phyloP scores from a whole-genome alignment of 1,140 invertebrate genomes.

The Drosophila carrolli region DNA sequence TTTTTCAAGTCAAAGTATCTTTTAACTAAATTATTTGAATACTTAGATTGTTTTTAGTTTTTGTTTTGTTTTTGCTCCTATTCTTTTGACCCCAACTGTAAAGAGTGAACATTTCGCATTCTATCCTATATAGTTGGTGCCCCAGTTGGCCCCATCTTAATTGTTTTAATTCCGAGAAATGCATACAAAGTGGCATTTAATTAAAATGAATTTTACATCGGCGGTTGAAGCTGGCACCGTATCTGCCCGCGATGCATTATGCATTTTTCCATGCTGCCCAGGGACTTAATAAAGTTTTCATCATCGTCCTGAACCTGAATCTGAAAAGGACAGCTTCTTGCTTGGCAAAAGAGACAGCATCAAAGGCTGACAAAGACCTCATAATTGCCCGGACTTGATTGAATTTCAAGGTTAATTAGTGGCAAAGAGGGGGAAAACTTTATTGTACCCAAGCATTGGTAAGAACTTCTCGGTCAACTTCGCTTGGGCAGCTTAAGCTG shows the following conservation, averaged over 20 bases:
- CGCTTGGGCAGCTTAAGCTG: constrained; percentile 23
- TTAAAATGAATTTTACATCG: constrained; percentile 71
- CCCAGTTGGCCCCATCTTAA: constrained; percentile 64
- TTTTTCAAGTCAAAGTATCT: not conserved
- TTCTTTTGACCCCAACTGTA: not conserved
- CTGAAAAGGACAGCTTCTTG: constrained; percentile 9
- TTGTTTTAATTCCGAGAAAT: constrained; percentile 81
- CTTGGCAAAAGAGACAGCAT: constrained; percentile 1
- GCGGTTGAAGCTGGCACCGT: constrained; percentile 18
- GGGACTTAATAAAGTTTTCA: constrained; percentile 46
- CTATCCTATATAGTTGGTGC: constrained; percentile 34
- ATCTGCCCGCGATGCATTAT: constrained; percentile 51
- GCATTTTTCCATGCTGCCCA: constrained; percentile 35
- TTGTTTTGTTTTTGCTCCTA: not conserved
- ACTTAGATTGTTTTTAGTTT: no score
- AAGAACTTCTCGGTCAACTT: constrained; percentile 35
- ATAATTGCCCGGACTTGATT: constrained; percentile 68
- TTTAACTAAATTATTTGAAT: not conserved
- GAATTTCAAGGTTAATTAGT: constrained; percentile 76
- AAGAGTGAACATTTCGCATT: not conserved
- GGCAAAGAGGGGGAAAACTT: constrained; percentile 8
- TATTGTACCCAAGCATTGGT: constrained; percentile 18
- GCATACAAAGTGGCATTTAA: constrained; percentile 81
- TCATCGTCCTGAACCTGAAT: constrained; percentile 13
- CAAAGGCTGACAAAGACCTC: constrained; percentile 23